Base-by-base conservation (phyloP, 2,113 vertebrate species). In the Cynoglossus semilaevis region DNA sequence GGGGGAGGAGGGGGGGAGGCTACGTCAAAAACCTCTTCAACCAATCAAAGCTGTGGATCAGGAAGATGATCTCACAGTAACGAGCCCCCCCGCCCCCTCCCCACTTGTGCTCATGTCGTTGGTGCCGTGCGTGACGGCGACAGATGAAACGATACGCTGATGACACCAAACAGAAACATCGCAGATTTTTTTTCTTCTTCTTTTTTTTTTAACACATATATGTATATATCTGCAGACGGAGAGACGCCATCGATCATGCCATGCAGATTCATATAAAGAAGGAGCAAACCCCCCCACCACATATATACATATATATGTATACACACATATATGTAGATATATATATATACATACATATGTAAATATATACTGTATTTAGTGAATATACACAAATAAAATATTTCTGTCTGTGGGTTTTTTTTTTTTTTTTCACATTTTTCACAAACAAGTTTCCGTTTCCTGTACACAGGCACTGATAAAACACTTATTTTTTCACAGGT, bases 211-310 rank as follows among this genome's bases (percentile, higher is more conserved):
- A 4, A 80, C 72, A 76, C 79, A 82, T 71, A 51, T 54, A 62
- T 18, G 51, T 52, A 58, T 68, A 63, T 69, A n/a, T 74, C 59
- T 1, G 46, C 69, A 63, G 22, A 29, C 22, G 3, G 76, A 50
- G 59, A 77, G 84, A 81, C 84, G 74, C 77, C 70, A 88, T 79
- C 67, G 71, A 84, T 82, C 87, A 89, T 90, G 88, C 85, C 89
- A 90, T 90, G 89, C 89, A 86, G 81, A 88, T 72, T 86, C 80
- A 74, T 78, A 81, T 82, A 75, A 81, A 77, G 80, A 78, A 71
- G 73, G 72, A 81, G 65, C 73, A 74, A 84, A 83, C 74, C 6
- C 77, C 80, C 75, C 87, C 83, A 85, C 67, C 60, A 53, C 67
- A 63, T 63, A 1, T 40, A 11, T 38, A 38, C 67, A 57, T 67